Percentiles rank a stretch among this genome's conserved stretches.
Conservation (phyloP, 2,888 invertebrate species). For the Bombyx huttoni region DNA sequence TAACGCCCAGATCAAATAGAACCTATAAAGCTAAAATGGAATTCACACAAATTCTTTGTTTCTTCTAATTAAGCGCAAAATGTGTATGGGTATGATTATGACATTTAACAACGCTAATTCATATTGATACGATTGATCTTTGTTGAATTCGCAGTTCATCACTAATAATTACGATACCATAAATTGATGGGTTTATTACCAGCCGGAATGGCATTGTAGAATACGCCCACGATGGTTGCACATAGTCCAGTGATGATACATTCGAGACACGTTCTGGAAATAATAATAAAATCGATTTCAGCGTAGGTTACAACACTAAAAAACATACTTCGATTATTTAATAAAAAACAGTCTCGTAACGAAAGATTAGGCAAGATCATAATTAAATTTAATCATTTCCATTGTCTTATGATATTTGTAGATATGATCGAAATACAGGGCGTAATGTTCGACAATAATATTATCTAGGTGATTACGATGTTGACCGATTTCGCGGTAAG, state of each 20-base stretch:
- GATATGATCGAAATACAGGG: slow-evolving; percentile 10
- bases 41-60: too few species aligned
- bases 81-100: too few species aligned
- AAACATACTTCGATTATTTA: too few species aligned
- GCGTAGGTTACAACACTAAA: background rate
- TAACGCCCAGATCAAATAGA: too few species aligned
- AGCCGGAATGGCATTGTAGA: slow-evolving; percentile 45
- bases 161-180: slow-evolving; percentile 65
- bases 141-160: slow-evolving; percentile 40
- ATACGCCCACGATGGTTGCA: slow-evolving; percentile 29
- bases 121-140: slow-evolving; percentile 5
- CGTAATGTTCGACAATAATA: slow-evolving; percentile 14
- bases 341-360: slow-evolving; percentile 6
- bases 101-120: too few species aligned
- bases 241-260: slow-evolving; percentile 8
- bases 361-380: slow-evolving; percentile 5
- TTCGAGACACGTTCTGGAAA: slow-evolving; percentile 3
- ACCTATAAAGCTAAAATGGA: too few species aligned
- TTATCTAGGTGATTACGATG: slow-evolving; percentile 7
- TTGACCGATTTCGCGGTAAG: slow-evolving; percentile 7
- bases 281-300: background rate
- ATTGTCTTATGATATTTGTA: slow-evolving; percentile 9
- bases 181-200: slow-evolving; percentile 66
- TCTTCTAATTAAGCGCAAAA: too few species aligned
- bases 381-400: slow-evolving; percentile 7